Percentiles rank a stretch among this genome's conserved stretches.
Evolutionary conservation across 2,113 vertebrate genomes (phyloP).

Genomic region (Vicugna pacos): DNA sequence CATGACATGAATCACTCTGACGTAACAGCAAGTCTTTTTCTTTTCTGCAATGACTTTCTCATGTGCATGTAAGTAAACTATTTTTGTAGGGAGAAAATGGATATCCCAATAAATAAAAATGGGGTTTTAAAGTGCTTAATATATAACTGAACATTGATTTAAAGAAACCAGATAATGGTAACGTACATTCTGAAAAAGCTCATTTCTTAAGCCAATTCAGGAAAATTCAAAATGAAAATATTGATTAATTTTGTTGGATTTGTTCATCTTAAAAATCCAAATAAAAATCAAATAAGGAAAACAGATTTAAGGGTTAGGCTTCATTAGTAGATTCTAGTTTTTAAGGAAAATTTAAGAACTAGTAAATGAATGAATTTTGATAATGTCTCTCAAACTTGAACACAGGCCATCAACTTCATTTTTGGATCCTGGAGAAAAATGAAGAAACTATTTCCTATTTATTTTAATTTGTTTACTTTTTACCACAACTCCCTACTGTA

Average conservation of each 20-base stretch:
- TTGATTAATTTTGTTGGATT: not conserved
- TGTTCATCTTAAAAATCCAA: not conserved
- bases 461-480: conserved; percentile 5
- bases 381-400: not conserved
- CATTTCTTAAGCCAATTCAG: not conserved
- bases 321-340: not conserved
- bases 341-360: conserved; percentile 2
- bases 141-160: not conserved
- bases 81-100: not conserved
- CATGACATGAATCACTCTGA: not conserved
- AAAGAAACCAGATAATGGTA: not conserved
- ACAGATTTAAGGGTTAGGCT: not conserved
- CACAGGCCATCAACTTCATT: not conserved
- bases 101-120: not conserved
- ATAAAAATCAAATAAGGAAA: conserved; percentile 9
- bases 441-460: not conserved
- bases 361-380: not conserved
- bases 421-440: not conserved
- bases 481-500: not conserved
- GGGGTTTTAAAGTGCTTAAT: not conserved
- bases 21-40: not conserved
- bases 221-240: conserved; percentile 21
- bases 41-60: not conserved
- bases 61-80: not conserved
- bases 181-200: not conserved